Percentiles rank a stretch among this genome's conserved stretches.
These are phyloP conservation scores for Aldabrachelys gigantea DNA, from an alignment of 2,113 vertebrate genomes.

Conservation along the genomic window DNA sequence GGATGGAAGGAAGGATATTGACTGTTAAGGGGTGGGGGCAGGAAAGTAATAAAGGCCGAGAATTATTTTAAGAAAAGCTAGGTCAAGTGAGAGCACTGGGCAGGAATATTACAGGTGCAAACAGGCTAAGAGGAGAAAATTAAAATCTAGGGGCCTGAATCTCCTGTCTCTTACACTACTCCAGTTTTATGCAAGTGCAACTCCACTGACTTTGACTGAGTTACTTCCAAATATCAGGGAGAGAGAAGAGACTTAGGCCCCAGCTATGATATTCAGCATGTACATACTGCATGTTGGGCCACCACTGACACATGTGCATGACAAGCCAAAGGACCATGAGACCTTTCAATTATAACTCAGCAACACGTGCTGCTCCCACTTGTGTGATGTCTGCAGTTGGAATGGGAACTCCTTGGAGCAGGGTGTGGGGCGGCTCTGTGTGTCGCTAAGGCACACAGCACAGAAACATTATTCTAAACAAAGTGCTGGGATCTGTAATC, in stretches of 20 bases:
- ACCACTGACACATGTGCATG: fast-evolving
- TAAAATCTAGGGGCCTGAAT: background rate
- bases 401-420: background rate
- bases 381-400: background rate
- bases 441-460: fast-evolving
- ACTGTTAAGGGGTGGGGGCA: fast-evolving
- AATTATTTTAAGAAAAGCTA: background rate
- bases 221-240: background rate
- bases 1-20: background rate
- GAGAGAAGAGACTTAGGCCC: background rate
- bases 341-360: fast-evolving
- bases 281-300: background rate
- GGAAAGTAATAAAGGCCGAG: background rate
- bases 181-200: background rate
- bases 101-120: background rate
- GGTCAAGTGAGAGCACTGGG: background rate
- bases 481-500: background rate
- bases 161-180: background rate
- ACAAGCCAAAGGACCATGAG: fast-evolving
- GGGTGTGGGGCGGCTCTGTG: background rate
- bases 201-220: constrained; percentile 20
- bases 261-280: fast-evolving
- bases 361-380: fast-evolving
- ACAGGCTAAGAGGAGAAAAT: background rate
- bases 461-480: fast-evolving